Conservation (phyloP, 1,140 invertebrate species). For the Nixonia krombeini region DNA sequence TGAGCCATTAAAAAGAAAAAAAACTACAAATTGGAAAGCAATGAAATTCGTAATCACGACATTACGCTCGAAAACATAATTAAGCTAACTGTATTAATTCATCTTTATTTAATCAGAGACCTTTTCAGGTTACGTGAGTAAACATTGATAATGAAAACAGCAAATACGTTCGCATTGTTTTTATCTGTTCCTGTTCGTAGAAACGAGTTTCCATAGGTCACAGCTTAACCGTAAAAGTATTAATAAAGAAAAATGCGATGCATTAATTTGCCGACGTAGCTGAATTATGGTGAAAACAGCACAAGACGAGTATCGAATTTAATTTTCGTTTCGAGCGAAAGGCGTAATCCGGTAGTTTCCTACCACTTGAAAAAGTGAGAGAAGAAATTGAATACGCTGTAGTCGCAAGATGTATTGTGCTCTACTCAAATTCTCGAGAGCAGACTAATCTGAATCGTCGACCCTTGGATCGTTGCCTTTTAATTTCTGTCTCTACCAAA, state of each 20-base stretch:
- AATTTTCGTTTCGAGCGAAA: conserved; percentile 48
- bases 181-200: not conserved
- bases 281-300: conserved; percentile 37
- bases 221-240: too few species aligned
- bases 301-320: conserved; percentile 48
- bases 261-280: conserved; percentile 41
- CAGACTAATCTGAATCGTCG: conserved; percentile 44
- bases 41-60: too few species aligned
- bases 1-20: too few species aligned
- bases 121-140: too few species aligned
- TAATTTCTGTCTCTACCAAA: conserved; percentile 53
- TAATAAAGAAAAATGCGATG: not conserved
- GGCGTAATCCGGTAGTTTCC: conserved; percentile 41
- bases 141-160: too few species aligned
- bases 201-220: not conserved
- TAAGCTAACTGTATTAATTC: too few species aligned
- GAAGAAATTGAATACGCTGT: conserved; percentile 52
- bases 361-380: conserved; percentile 38
- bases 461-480: conserved; percentile 47
- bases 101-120: too few species aligned
- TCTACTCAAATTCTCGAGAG: conserved; percentile 39
- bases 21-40: too few species aligned
- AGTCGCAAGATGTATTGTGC: conserved; percentile 41
- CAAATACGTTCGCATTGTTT: too few species aligned
- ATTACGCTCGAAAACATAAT: too few species aligned